Evolutionary conservation across 2,797 vertebrate species (phyloP), one percentile per base, ranked within the genome.

Genomic region (Acipenser ruthenus): DNA sequence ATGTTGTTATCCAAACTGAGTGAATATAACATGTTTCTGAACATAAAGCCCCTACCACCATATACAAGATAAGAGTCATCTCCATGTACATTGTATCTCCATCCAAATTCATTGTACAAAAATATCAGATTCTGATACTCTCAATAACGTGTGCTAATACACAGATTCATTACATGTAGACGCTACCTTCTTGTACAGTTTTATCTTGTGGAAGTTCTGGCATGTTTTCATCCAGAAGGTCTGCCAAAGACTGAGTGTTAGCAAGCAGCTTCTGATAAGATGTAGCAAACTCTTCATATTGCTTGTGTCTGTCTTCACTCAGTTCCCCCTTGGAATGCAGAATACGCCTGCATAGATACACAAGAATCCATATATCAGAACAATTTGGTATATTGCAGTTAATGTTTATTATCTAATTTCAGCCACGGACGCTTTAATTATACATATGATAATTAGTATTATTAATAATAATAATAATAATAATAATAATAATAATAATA

Each of bases 151-250:
- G 23, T 37, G 23, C 23, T 37, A 37, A 37, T 37, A 37, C 23
- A 37, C 23, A 37, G 23, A 37, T 37, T 37, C 23, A 37, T 8
- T 8, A 50, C 63, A 11, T 49, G 58, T 7, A 2, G 37, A 7
- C 1, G 72, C 67, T 84, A 99, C 97, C 97, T 87, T 99, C 97
- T 51, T 95, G 94, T 2, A 95, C 84, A 0, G 94, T 94, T 77
- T 99, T 99, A 76, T 99, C 96, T 72, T 94, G 94, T 58, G 97
- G 97, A 67, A 99, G 91, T 63, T 99, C 97, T 23, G 97, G 97
- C 95, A 99, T 98, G 85, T 97, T 99, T 83, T 99, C 97, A 75
- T 99, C 97, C 76, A 99, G 82, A 67, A 99, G 91, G 77, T 99
- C 97, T 9, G 96, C 94, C 74, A 99, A 85, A 10, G 95, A 93